Evolutionary conservation across 2,888 invertebrate genomes (phyloP), one percentile per base, ranked within the genome.

Genomic region (Coelinius sp.): DNA sequence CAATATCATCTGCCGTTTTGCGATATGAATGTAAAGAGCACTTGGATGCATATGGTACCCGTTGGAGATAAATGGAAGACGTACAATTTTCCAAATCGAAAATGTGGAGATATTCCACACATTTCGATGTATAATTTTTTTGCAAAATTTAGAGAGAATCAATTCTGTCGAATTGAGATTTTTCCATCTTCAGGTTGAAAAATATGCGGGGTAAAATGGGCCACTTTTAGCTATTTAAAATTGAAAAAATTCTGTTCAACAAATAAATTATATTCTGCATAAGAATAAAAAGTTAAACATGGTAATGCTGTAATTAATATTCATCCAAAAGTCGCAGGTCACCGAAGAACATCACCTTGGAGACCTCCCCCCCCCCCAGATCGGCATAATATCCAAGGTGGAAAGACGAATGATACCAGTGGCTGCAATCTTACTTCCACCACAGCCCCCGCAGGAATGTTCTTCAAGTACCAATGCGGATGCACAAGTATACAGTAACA

Each of bases 391-490:
- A n/a, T 17, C 12, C 56, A 56, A 25, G 1, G 56, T 27, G 20
- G 56, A 56, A 24, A 67, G 67, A 67, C 53, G 25, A 67, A 67
- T 67, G 67, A 67, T 53, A 12, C 53, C 35, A 35, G 53, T 62
- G 27, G 63, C 63, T 63, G 24, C 56, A 69, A 69, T 69, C 69
- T 69, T 69, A 69, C 27, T 63, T 63, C 27, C 31, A 49, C 69
- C 62, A 35, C 69, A 69, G 35, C n/a, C 62, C 68, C 49, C 24
- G 49, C 69, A 63, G 49, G 63, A 63, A 63, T 69, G 63, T 69
- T 69, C n/a, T 22, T 63, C 31, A 63, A 69, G 62, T 69, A 69
- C 69, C 69, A 49, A 69, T 69, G 69, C 69, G 35, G 63, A 69
- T 63, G 63, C 56, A 63, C 62, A 44, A 56, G 25, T 56, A 56